A percentile compares a stretch with the other conserved stretches of the same genome.
Evolutionary conservation across 2,797 vertebrate genomes (phyloP).

Genomic region (Bufotes viridis): DNA sequence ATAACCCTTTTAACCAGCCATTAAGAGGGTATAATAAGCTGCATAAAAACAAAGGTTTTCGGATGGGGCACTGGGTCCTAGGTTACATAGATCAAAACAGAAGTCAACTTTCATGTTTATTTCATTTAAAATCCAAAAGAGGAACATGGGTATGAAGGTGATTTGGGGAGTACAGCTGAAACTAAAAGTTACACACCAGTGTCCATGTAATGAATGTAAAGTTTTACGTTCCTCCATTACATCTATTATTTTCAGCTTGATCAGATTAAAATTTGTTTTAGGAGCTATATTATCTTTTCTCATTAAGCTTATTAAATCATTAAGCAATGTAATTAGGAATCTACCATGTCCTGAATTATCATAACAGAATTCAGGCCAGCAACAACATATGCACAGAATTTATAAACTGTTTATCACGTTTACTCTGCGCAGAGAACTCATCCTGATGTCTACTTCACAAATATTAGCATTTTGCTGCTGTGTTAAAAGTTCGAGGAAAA

Average conservation of each 20-base stretch:
- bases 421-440: background rate
- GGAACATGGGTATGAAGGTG: background rate
- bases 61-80: background rate
- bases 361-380: slow-evolving; percentile 6
- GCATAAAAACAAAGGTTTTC: background rate
- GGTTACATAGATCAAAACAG: background rate
- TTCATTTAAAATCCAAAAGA: background rate
- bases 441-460: background rate
- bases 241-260: background rate
- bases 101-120: background rate
- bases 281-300: slow-evolving; percentile 1
- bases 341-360: background rate
- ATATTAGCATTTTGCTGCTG: background rate
- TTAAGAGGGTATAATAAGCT: background rate
- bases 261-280: background rate
- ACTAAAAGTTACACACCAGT: background rate
- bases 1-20: no score
- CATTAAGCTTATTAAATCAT: slow-evolving; percentile 8
- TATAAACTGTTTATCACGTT: slow-evolving; percentile 38
- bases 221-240: background rate
- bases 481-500: background rate
- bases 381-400: background rate
- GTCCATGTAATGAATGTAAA: background rate
- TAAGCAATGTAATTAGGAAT: slow-evolving; percentile 4
- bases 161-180: background rate